phyloP scores from a whole-genome alignment of 2,113 vertebrate species.

The Platycercus adscitus region DNA sequence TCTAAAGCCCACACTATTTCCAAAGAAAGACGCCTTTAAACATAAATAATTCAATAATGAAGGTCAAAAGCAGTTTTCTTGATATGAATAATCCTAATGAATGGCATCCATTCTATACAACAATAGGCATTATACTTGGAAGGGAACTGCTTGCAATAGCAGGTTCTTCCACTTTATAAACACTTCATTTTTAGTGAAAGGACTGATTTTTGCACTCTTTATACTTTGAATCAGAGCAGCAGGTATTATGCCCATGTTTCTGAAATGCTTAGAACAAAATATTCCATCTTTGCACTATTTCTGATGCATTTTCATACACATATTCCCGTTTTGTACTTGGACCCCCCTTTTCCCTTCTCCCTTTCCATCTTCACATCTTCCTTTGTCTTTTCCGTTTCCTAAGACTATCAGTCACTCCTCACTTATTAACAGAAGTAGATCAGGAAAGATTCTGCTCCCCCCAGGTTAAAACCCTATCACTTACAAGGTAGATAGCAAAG shows the following conservation, averaged over 20 bases:
- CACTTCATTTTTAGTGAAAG: background rate
- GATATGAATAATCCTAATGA: slow-evolving; percentile 39
- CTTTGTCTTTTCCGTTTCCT: background rate
- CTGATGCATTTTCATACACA: background rate
- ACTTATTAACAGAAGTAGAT: background rate
- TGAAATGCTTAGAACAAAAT: slow-evolving; percentile 1
- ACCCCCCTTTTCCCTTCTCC: background rate
- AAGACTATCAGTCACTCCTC: background rate
- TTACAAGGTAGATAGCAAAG: background rate
- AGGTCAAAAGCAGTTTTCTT: slow-evolving; percentile 47
- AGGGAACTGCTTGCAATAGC: slow-evolving; percentile 35
- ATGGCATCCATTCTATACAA: slow-evolving; percentile 7
- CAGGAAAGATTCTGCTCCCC: background rate
- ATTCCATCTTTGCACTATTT: background rate
- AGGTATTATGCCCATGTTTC: background rate
- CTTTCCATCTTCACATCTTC: background rate
- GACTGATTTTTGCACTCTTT: slow-evolving; percentile 1
- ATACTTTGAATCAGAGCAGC: background rate
- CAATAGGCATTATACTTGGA: slow-evolving; percentile 12
- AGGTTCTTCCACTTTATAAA: slow-evolving; percentile 27
- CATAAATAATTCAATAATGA: slow-evolving; percentile 50
- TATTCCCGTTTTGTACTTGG: background rate
- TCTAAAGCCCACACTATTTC: slow-evolving; percentile 28
- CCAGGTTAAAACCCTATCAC: background rate
- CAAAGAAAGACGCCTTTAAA: slow-evolving; percentile 34